A percentile compares a stretch with the other conserved stretches of the same genome.
Conservation (phyloP, 2,797 vertebrate species). For the Garrulus glandarius region DNA sequence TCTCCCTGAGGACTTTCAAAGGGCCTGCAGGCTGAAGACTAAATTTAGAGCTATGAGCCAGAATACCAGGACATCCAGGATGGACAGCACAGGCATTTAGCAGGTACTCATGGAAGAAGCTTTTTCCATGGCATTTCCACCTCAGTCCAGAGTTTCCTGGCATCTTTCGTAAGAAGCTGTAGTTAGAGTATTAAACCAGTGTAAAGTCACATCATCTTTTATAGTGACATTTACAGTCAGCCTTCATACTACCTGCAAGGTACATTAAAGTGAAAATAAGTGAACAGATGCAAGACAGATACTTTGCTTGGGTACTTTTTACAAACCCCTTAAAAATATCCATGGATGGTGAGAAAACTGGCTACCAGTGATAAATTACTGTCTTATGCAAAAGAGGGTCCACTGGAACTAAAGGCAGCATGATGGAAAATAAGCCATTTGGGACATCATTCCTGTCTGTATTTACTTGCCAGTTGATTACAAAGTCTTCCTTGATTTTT, state of each 20-base stretch:
- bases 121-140: background rate
- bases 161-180: background rate
- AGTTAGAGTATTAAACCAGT: background rate
- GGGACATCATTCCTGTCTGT: background rate
- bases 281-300: accelerated
- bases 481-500: background rate
- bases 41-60: background rate
- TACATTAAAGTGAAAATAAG: background rate
- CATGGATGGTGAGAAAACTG: background rate
- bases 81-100: background rate
- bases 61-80: background rate
- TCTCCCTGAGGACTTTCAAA: background rate
- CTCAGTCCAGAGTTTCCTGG: background rate
- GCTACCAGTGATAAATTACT: background rate
- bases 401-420: background rate
- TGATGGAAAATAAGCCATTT: background rate
- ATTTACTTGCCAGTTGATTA: background rate
- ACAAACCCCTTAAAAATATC: background rate
- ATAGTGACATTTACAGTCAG: background rate
- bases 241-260: background rate
- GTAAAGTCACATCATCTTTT: background rate
- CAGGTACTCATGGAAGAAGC: background rate
- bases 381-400: background rate
- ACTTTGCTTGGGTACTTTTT: background rate
- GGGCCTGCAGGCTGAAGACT: background rate